These are phyloP conservation scores for Halocynthia aurantium DNA, from an alignment of 23 tunicate genomes.

Conservation along the genomic window DNA sequence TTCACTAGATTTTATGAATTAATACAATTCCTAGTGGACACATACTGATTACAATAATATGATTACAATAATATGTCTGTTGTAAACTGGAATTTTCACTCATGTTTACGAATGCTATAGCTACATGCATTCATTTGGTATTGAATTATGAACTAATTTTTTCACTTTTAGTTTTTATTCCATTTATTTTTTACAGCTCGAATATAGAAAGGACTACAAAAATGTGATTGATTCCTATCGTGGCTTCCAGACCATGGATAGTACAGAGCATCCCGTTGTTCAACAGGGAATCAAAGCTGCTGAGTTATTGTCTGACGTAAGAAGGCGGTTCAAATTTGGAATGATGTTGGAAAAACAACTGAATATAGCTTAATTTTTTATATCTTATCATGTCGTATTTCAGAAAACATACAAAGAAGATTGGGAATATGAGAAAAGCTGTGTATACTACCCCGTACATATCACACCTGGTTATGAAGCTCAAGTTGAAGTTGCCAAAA, in stretches of 20 bases:
- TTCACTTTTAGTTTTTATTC: too few relatives aligned
- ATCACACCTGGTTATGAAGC: slow-evolving; percentile 93
- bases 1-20: too few relatives aligned
- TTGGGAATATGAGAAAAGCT: slow-evolving; percentile 34
- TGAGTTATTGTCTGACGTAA: slow-evolving; percentile 58
- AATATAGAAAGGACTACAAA: slow-evolving; percentile 63
- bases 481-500: slow-evolving; percentile 25
- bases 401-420: slow-evolving; percentile 49
- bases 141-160: too few relatives aligned
- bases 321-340: background rate
- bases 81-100: too few relatives aligned
- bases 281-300: slow-evolving; percentile 80
- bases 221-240: slow-evolving; percentile 55
- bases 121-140: too few relatives aligned
- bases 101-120: too few relatives aligned
- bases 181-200: slow-evolving; percentile 21
- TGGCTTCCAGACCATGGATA: slow-evolving; percentile 96
- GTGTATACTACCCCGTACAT: slow-evolving; percentile 80
- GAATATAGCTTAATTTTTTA: background rate
- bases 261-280: slow-evolving; percentile 81
- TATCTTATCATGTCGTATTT: background rate
- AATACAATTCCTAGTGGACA: too few relatives aligned
- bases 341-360: too few relatives aligned
- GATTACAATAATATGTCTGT: background rate
- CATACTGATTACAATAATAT: background rate